A percentile compares a stretch with the other conserved stretches of the same genome.
Conservation (phyloP, 2,113 vertebrate genomes). For the Notothenia rossii region DNA sequence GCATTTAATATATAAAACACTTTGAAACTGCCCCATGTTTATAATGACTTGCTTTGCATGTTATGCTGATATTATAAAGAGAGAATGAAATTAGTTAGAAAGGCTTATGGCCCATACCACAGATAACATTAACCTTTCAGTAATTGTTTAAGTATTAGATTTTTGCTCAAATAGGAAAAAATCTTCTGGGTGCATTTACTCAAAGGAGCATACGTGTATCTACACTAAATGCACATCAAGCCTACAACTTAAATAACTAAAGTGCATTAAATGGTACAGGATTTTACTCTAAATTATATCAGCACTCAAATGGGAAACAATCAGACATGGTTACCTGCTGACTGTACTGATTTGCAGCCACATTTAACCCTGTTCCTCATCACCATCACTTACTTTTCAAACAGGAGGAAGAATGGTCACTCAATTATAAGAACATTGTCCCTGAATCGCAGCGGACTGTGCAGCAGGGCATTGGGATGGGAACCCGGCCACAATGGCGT, state of each 20-base stretch:
- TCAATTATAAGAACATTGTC: conserved; percentile 97
- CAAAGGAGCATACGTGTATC: background rate
- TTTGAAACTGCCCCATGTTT: background rate
- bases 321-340: conserved; percentile 16
- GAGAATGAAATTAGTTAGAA: background rate
- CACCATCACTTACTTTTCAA: conserved; percentile 87
- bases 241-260: background rate
- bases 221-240: background rate
- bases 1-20: background rate
- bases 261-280: background rate
- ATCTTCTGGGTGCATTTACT: background rate
- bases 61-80: background rate
- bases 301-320: conserved; percentile 21
- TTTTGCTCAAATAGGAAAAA: conserved; percentile 13
- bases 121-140: background rate
- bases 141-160: conserved; percentile 1
- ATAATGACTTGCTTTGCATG: background rate
- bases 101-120: background rate
- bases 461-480: conserved; percentile 79
- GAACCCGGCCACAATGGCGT: conserved; percentile 92
- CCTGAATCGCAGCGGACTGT: conserved; percentile 88
- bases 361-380: conserved; percentile 87
- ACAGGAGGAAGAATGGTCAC: conserved; percentile 90
- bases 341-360: conserved; percentile 24
- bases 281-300: conserved; percentile 3